Evolutionary conservation across 2,888 invertebrate genomes (phyloP), one percentile per base, ranked within the genome.

Genomic region (Platycheirus albimanus): DNA sequence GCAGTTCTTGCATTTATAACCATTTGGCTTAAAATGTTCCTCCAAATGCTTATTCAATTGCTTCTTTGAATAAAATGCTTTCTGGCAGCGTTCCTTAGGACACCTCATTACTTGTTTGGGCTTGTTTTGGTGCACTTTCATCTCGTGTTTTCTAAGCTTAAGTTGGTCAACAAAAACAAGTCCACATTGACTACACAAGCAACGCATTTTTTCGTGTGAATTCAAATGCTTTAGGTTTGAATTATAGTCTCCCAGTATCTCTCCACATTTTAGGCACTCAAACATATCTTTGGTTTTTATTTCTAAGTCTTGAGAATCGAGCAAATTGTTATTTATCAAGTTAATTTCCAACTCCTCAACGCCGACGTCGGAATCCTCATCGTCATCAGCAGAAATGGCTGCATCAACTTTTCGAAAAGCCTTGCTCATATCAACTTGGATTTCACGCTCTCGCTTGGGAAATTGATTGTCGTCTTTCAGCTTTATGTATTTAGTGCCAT

Each of bases 231-330:
- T 71, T 2, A 17, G 1, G 8, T 67, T 61, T 6, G 52, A 66
- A 1, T 36, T 61, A 19, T 45, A 0, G 1, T 66, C 76, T 4
- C 66, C 6, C 2, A 64, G 33, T 24, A 81, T 71, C 19, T 81
- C 81, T 13, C 81, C 81, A 41, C 81, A 81, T n/a, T 61, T 54
- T 0, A 76, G 52, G 8, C 81, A 81, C 19, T 81, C 81, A 6
- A 61, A 71, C 76, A 81, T 66, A 17, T 54, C 61, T 6, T 36
- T 58, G 15, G 11, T 33, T 10, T 63, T 71, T 0, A 64, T 36
- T 52, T 63, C 7, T 8, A 7, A 33, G 30, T n/a, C n/a, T n/a
- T n/a, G n/a, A n/a, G 30, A 24, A 24, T 24, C 30, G 30, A 70
- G 43, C 8, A 66, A 24, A 2, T 56, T 69, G 11, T 61, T 33